phyloP scores from a whole-genome alignment of 2,888 invertebrate species.

The Leucophora obtusa region DNA sequence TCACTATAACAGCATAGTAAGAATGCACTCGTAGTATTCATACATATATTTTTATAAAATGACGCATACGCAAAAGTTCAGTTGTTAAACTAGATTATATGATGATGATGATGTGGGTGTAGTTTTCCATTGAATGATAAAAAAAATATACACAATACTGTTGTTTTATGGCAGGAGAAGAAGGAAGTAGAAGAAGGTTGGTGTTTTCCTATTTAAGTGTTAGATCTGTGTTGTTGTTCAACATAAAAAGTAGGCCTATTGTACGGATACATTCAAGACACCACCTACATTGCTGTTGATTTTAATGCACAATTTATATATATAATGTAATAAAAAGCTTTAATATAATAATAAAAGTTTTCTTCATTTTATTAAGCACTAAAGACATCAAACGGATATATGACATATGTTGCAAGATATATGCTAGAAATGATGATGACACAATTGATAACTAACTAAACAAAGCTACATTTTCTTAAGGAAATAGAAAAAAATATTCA shows the following conservation, averaged over 20 bases:
- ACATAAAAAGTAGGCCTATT: conserved; percentile 33
- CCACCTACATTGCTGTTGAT: conserved; percentile 26
- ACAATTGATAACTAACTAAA: conserved; percentile 31
- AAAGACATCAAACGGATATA: neutral
- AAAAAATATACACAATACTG: neutral
- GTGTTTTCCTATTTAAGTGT: conserved; percentile 29
- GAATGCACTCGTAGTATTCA: neutral
- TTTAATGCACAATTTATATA: neutral
- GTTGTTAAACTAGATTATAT: neutral
- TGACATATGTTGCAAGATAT: neutral
- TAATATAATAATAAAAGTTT: neutral
- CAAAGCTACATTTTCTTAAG: neutral
- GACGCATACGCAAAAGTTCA: conserved; percentile 1
- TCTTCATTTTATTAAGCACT: neutral
- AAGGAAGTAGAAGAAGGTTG: neutral
- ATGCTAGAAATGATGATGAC: conserved; percentile 23
- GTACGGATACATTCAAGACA: conserved; percentile 1
- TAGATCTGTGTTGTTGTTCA: conserved; percentile 11
- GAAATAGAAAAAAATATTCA: neutral
- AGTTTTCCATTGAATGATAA: conserved; percentile 53
- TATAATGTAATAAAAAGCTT: conserved; percentile 1
- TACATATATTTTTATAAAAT: neutral
- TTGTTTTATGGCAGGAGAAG: neutral
- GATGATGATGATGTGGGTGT: conserved; percentile 50
- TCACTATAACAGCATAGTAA: neutral